phyloP scores from a whole-genome alignment of 2,888 invertebrate genomes.

The Podabrus alpinus region DNA sequence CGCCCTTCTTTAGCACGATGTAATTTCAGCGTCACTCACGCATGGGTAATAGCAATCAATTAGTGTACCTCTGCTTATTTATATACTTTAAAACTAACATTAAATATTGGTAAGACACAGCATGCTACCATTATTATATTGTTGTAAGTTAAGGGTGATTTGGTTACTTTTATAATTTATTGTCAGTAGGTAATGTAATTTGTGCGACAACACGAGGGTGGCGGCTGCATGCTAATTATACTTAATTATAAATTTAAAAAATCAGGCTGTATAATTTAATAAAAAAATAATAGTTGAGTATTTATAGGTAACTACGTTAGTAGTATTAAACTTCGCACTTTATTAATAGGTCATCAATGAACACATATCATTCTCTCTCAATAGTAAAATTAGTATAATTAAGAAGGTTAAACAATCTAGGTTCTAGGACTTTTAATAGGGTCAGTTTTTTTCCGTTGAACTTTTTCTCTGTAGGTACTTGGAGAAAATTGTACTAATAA shows the following conservation, averaged over 20 bases:
- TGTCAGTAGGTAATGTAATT: slow-evolving; percentile 25
- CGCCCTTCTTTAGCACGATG: slow-evolving; percentile 36
- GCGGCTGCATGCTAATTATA: slow-evolving; percentile 13
- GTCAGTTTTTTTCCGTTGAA: not conserved
- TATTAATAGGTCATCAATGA: not conserved
- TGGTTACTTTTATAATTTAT: slow-evolving; percentile 30
- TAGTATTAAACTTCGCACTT: not conserved
- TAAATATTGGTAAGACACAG: slow-evolving; percentile 30
- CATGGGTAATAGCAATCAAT: slow-evolving; percentile 30
- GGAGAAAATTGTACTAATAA: no score
- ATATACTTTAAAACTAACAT: slow-evolving; percentile 16
- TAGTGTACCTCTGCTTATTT: slow-evolving; percentile 19
- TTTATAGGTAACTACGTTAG: not conserved
- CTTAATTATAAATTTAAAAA: not conserved
- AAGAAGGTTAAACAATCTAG: not conserved
- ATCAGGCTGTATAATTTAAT: not conserved
- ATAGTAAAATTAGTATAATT: not conserved
- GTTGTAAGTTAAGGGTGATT: slow-evolving; percentile 34
- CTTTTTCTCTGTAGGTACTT: not conserved
- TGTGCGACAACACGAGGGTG: slow-evolving; percentile 27
- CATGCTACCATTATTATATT: slow-evolving; percentile 33
- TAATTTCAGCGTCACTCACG: slow-evolving; percentile 37
- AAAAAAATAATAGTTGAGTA: not conserved
- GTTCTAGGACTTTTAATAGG: not conserved
- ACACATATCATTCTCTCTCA: not conserved